A percentile compares a stretch with the other conserved stretches of the same genome.
These are phyloP conservation scores for Lepidothrix coronata DNA, from an alignment of 2,113 vertebrate species.

Conservation along the genomic window DNA sequence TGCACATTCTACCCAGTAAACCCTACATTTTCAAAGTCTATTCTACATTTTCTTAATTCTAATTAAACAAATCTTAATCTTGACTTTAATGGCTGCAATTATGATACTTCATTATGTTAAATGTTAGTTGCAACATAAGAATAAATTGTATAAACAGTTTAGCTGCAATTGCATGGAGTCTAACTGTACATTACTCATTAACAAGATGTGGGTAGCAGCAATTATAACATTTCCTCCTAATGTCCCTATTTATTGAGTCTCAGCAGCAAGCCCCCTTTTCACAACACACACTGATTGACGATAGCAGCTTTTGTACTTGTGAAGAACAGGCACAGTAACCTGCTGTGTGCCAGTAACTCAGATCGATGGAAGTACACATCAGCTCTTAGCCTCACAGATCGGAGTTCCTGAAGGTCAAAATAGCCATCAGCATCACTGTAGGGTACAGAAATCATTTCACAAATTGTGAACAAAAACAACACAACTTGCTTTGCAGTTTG, in stretches of 20 bases:
- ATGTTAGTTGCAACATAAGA: constrained; percentile 83
- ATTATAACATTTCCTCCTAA: constrained; percentile 84
- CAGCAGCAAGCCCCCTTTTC: constrained; percentile 80
- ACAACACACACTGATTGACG: constrained; percentile 78
- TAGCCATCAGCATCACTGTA: constrained; percentile 87
- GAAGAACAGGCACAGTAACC: constrained; percentile 74
- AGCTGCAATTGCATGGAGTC: constrained; percentile 82
- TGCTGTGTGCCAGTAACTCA: constrained; percentile 77
- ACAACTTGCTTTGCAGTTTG: constrained; percentile 94
- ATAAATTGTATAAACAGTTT: constrained; percentile 88
- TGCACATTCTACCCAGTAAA: constrained; percentile 39
- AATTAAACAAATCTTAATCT: constrained; percentile 88
- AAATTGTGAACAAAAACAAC: constrained; percentile 83
- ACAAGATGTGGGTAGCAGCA: constrained; percentile 86
- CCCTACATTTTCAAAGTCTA: constrained; percentile 66
- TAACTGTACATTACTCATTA: constrained; percentile 89
- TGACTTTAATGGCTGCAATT: constrained; percentile 84
- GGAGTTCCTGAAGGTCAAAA: constrained; percentile 89
- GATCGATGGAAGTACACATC: constrained; percentile 85
- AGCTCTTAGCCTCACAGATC: constrained; percentile 77
- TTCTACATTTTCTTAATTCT: constrained; percentile 85
- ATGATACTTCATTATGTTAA: constrained; percentile 86
- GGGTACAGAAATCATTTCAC: constrained; percentile 86
- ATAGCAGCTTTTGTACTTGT: constrained; percentile 76
- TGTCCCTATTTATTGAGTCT: constrained; percentile 86